phyloP scores from a whole-genome alignment of 2,888 invertebrate species.

The Copidosoma aretas region DNA sequence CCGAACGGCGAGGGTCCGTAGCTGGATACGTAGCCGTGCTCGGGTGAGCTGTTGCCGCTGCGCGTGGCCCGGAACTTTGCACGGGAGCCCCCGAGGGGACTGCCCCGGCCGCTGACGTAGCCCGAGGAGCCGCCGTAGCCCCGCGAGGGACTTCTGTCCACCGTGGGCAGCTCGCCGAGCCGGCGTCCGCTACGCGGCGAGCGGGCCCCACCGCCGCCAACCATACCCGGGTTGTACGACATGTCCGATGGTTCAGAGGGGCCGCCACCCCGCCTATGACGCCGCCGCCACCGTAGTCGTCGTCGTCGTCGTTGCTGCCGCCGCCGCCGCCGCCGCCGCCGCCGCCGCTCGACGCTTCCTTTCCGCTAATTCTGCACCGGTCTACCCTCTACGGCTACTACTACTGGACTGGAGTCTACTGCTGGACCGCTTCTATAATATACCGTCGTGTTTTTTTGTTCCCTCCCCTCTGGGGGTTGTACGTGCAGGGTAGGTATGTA shows the following conservation, averaged over 20 bases:
- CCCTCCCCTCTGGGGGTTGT: no score
- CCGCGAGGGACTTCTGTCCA: slow-evolving; percentile 88
- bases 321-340: not conserved
- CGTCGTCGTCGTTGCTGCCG: no score
- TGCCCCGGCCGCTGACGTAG: slow-evolving; percentile 71
- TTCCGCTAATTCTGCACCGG: no score
- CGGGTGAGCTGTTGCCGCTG: slow-evolving; percentile 70
- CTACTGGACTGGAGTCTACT: no score
- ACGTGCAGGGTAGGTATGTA: no score
- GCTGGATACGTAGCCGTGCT: slow-evolving; percentile 60
- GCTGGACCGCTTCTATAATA: no score
- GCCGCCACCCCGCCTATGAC: not conserved
- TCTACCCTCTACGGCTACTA: no score
- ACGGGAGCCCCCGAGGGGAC: slow-evolving; percentile 31
- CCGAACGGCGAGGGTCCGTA: not conserved
- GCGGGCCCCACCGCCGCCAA: slow-evolving; percentile 61
- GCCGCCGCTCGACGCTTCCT: not conserved
- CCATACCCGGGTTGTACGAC: not conserved
- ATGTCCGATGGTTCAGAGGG: no score
- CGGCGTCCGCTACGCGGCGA: slow-evolving; percentile 69
- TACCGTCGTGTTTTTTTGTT: no score
- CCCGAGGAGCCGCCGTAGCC: slow-evolving; percentile 58
- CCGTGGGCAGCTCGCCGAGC: slow-evolving; percentile 78
- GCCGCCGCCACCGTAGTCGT: not conserved
- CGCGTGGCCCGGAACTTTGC: slow-evolving; percentile 52